Evolutionary conservation across 1,140 invertebrate genomes (phyloP).

Genomic region (Lucilia cuprina): DNA sequence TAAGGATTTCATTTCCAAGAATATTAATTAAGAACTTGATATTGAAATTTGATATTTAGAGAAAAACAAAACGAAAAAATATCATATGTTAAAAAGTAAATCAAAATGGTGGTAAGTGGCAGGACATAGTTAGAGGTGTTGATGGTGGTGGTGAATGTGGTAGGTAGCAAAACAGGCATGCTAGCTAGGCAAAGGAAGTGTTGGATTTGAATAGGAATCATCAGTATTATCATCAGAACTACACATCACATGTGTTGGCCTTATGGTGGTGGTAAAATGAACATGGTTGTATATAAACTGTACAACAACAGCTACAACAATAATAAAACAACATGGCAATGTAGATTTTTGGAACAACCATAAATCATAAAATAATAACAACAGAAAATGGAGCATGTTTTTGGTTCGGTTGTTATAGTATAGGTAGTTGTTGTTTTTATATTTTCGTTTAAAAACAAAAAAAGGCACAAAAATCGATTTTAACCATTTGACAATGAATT

Average conservation of each 20-base stretch:
- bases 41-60: slow-evolving; percentile 24
- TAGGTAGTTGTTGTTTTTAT: neutral
- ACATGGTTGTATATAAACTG: neutral
- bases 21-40: slow-evolving; percentile 33
- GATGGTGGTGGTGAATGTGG: neutral
- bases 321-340: slow-evolving; percentile 23
- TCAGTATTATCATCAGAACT: neutral
- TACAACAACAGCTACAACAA: neutral
- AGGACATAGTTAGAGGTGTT: neutral
- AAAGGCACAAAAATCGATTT: neutral
- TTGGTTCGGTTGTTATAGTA: neutral
- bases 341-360: slow-evolving; percentile 33
- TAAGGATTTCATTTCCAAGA: slow-evolving; percentile 20
- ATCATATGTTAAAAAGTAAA: slow-evolving; percentile 8
- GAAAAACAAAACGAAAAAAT: neutral
- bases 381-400: slow-evolving; percentile 29
- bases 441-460: neutral
- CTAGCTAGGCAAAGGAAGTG: neutral
- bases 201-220: neutral
- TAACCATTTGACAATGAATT: neutral
- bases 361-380: slow-evolving; percentile 24
- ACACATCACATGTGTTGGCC: slow-evolving; percentile 17
- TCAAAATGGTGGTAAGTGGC: slow-evolving; percentile 22
- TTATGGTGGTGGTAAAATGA: slow-evolving; percentile 23
- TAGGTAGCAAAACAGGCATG: no score